These are phyloP conservation scores for Theodoxus fluviatilis DNA, from an alignment of 2,888 invertebrate species.

Conservation along the genomic window DNA sequence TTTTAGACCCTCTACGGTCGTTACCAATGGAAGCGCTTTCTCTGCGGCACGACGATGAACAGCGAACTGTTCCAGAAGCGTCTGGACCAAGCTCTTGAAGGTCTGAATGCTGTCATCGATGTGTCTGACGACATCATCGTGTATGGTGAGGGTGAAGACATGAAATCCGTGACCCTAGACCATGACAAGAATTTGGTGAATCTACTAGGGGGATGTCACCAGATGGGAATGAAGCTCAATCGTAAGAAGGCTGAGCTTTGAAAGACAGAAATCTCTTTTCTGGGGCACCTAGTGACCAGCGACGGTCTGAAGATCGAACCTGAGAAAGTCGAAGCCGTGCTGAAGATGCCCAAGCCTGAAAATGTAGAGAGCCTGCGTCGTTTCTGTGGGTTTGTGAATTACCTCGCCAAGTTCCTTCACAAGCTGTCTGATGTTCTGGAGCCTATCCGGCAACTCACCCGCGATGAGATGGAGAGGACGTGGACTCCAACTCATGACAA, in stretches of 20 bases:
- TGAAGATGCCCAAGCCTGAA: constrained; percentile 28
- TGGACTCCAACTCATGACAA: constrained; percentile 30
- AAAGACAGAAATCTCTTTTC: constrained; percentile 19
- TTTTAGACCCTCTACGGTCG: constrained; percentile 21
- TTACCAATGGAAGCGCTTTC: constrained; percentile 25
- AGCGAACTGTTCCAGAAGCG: constrained; percentile 33
- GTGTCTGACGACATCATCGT: constrained; percentile 35
- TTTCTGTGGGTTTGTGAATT: constrained; percentile 31
- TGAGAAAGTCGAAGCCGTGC: constrained; percentile 28
- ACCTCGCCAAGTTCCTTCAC: constrained; percentile 35
- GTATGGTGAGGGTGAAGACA: constrained; percentile 24
- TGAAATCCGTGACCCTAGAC: constrained; percentile 16
- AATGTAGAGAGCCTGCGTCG: constrained; percentile 28
- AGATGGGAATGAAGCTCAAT: constrained; percentile 23
- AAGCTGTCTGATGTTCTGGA: constrained; percentile 24
- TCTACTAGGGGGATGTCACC: constrained; percentile 23
- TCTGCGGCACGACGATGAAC: constrained; percentile 31
- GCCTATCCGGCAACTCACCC: constrained; percentile 23
- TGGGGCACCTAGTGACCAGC: constrained; percentile 25
- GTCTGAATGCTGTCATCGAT: constrained; percentile 27
- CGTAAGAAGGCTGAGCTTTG: constrained; percentile 25
- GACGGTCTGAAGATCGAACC: constrained; percentile 29
- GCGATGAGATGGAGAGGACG: constrained; percentile 15
- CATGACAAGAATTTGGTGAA: constrained; percentile 28
- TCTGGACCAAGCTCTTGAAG: constrained; percentile 27